Base-by-base conservation (phyloP, 2,797 vertebrate species). In the Cryptoprocta ferox region DNA sequence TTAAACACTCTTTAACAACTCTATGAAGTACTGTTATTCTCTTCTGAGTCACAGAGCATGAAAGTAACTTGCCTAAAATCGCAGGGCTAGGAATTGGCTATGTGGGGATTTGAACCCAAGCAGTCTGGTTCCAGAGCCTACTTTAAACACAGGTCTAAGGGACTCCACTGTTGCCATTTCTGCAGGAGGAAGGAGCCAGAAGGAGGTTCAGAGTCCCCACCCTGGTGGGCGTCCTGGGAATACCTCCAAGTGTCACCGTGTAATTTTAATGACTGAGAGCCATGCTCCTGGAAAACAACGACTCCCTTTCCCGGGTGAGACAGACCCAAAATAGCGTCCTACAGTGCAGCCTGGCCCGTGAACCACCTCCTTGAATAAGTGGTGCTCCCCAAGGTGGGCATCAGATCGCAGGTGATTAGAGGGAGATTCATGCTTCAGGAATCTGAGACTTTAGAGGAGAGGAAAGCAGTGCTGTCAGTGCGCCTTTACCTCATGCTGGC, bases 1-100 rank as follows among this genome's bases (percentile, higher is more conserved):
- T 78, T 83, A 48, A 70, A 26, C 88, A 30, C 32, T 86, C 50
- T 68, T 68, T 80, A 83, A 42, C 1, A 39, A 70, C 35, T 56
- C 53, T 79, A 0, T 50, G 50, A 83, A 18, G n/a, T 39, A 50
- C 35, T 45, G n/a, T 65, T 84, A 32, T 50, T 80, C 50, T 19
- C 50, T 70, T 92, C 63, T 50, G 32, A 79, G 42, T 97, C 76
- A 24, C 48, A 16, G 26, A 82, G 3, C 42, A 24, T 75, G 78
- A 68, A 75, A n/a, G 56, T 39, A 65, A 88, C 59, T 91, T 45
- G 37, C 45, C 30, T 61, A 35, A 83, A 37, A 65, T 45, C 16
- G 11, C 65, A 78, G 83, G 65, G 56, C 82, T 65, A 5, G 15
- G 71, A 92, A 71, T 37, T 56, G 10, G 13, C 88, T 24, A 42